Evolutionary conservation across 2,113 vertebrate species (phyloP), one percentile per base, ranked within the genome.

Genomic region (Pseudorectes ferrugineus): DNA sequence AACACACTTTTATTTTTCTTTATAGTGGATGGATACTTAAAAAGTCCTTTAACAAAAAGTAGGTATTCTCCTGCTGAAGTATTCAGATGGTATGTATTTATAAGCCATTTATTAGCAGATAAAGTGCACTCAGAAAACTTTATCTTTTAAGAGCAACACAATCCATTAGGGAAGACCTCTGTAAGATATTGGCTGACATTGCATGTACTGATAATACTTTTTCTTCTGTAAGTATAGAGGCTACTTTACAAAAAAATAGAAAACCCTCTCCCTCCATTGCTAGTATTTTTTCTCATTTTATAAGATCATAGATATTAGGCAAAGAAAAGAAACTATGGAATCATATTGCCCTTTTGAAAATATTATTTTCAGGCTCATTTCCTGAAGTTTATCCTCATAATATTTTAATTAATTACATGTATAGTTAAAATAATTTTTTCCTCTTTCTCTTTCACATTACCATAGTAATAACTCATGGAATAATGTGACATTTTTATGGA

Each of bases 261-360:
- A 67, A 66, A 82, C 3, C 2, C 3, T 5, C 1, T 78, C 20
- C 13, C 1, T 71, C 13, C 15, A 26, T 23, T 4, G 2, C 16
- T 74, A 14, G 11, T 80, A 43, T 19, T 54, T 3, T 62, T 89
- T 72, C 3, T 11, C 38, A 43, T 63, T 76, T 80, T 67, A 35
- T 62, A 70, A 16, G 4, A 26, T 31, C 16, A 58, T 14, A 71
- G 16, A 14, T 65, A 85, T 7, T 76, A 49, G 4, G 4, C 51
- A 93, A 75, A 65, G 5, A 89, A 78, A 86, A 67, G 6, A 57
- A 93, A 88, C 65, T 11, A 63, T 7, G 7, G 42, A 16, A 40
- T 33, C 11, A 42, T 49, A 33, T n/a, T 70, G 5, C 1, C 7
- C 5, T 75, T 67, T 62, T 6, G 2, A 17, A 59, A 68, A 14